Evolutionary conservation across 1,140 invertebrate species (phyloP), one percentile per base, ranked within the genome.

Genomic region (Temnothorax longispinosus): DNA sequence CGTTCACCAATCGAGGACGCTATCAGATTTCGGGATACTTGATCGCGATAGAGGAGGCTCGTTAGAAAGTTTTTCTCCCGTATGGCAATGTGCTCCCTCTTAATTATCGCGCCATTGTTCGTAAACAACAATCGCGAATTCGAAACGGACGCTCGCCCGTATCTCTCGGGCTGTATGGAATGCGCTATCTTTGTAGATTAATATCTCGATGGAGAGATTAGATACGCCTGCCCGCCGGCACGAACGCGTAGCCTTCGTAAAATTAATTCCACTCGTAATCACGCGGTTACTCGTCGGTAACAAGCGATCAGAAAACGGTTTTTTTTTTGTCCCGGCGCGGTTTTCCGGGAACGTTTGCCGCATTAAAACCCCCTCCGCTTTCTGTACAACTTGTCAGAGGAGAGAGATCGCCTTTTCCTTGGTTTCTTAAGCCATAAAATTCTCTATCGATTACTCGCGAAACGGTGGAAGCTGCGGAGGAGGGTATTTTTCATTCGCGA

Each of bases 181-280:
- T 67, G 32, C 27, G 65, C 88, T 92, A 90, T 92, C 88, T 86
- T 64, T 11, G 35, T 56, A 85, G 89, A 85, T 91, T 92, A 89
- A 65, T 91, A 91, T 92, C 80, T 74, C 72, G 44, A 52, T 60
- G 62, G 15, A 78, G n/a, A 78, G 91, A 92, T 92, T 91, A 92
- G 89, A 92, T 92, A 88, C 58, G 84, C 76, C 41, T 65, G 65
- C 76, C 13, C 75, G 65, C 62, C n/a, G 54, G 13, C 44, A 27
- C 50, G 67, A 38, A 60, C 72, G 52, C 32, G 32, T 78, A 82
- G 52, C 52, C 69, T 67, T 67, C 72, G 35, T 84, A 21, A 76
- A 77, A 85, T 90, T 87, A 89, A 89, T 90, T 82, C 65, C 5
- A 7, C 5, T 44, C 10, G 44, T 65, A 84, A 84, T 84, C 72